phyloP scores from a whole-genome alignment of 64 coral and sea anemone genomes.

The Stichodactyla mertensii region DNA sequence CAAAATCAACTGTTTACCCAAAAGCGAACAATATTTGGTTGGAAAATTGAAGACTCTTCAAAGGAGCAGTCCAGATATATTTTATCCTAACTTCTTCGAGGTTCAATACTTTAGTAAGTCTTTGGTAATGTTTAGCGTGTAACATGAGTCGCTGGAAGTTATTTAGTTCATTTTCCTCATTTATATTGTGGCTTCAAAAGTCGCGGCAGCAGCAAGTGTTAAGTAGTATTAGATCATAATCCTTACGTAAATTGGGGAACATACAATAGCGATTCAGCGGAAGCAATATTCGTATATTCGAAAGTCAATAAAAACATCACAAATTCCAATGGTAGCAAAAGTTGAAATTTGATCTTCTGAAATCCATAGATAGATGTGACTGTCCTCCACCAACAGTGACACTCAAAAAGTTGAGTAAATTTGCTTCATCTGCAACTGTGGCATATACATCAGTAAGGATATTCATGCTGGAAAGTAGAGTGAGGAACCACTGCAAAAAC shows the following conservation, averaged over 20 bases:
- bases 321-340: background rate
- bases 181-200: too few species aligned
- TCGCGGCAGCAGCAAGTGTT: too few species aligned
- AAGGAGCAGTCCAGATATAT: background rate
- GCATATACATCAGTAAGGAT: background rate
- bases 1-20: constrained; percentile 7
- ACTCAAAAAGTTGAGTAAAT: background rate
- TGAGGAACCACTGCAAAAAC: background rate
- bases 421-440: background rate
- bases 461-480: background rate
- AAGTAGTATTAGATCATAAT: too few species aligned
- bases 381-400: constrained; percentile 22
- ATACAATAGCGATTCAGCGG: too few species aligned
- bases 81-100: background rate
- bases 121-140: background rate
- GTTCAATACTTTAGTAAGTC: background rate
- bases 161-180: too few species aligned
- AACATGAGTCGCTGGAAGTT: background rate
- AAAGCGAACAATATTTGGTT: constrained; percentile 1
- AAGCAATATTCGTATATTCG: too few species aligned
- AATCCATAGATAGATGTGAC: constrained; percentile 18
- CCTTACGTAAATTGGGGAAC: too few species aligned
- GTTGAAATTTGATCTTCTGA: background rate
- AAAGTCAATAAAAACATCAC: too few species aligned
- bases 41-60: background rate